Conservation (phyloP, 2,113 vertebrate genomes). For the Pithys albifrons region DNA sequence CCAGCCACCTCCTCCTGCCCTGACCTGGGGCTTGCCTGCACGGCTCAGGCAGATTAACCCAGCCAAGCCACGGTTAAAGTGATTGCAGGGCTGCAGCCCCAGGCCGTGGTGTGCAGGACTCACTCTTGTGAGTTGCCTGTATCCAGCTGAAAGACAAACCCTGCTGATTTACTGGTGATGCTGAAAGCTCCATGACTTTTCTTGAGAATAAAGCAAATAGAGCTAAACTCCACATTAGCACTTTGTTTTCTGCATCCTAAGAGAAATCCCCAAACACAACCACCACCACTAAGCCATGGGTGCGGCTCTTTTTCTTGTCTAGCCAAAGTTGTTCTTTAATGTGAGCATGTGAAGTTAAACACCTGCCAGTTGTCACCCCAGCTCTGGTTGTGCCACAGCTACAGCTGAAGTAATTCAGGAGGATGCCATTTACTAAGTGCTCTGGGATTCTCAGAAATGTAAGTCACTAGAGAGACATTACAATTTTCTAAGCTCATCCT, state of each 20-base stretch:
- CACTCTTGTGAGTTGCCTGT: background rate
- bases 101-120: background rate
- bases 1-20: background rate
- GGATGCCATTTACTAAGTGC: background rate
- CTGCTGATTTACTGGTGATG: background rate
- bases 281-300: background rate
- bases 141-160: background rate
- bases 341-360: background rate
- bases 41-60: background rate
- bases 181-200: background rate
- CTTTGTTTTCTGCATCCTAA: background rate
- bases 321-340: background rate
- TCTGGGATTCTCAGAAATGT: background rate
- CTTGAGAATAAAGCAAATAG: background rate
- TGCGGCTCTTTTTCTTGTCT: background rate
- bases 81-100: background rate
- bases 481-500: background rate
- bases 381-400: background rate
- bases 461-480: background rate
- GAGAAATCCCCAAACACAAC: background rate
- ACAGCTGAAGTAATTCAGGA: background rate
- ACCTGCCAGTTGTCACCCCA: background rate
- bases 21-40: fast-evolving
- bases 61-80: fast-evolving
- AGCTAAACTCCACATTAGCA: background rate